Percentiles rank a stretch among this genome's conserved stretches.
Evolutionary conservation across 1,140 invertebrate species (phyloP).

Genomic region (Branchinecta lindahli): DNA sequence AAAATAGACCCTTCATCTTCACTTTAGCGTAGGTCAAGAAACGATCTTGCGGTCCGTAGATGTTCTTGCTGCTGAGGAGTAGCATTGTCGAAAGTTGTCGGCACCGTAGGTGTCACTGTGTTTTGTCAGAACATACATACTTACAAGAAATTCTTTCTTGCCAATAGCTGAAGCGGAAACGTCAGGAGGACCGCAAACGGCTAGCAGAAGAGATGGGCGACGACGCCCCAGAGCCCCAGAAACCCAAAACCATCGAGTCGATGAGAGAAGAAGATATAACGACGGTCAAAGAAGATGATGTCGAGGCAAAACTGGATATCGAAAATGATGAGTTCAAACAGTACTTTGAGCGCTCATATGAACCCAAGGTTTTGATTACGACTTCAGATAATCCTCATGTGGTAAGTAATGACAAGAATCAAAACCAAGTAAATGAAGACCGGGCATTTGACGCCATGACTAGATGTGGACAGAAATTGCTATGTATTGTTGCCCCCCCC

Average conservation of each 20-base stretch:
- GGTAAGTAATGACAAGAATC: conserved; percentile 30
- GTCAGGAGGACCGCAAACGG: conserved; percentile 14
- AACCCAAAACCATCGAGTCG: conserved; percentile 83
- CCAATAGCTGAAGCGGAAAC: conserved; percentile 16
- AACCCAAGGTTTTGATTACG: conserved; percentile 89
- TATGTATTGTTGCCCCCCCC: too few relatives aligned
- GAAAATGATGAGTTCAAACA: conserved; percentile 70
- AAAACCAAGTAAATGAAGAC: too few relatives aligned
- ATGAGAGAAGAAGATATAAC: conserved; percentile 83
- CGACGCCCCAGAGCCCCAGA: conserved; percentile 43
- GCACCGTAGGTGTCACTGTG: too few relatives aligned
- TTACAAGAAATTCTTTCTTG: too few relatives aligned
- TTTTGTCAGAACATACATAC: too few relatives aligned
- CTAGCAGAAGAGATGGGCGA: conserved; percentile 28
- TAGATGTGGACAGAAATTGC: too few relatives aligned
- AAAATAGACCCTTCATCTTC: too few relatives aligned
- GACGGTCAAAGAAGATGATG: conserved; percentile 55
- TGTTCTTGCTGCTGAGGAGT: too few relatives aligned
- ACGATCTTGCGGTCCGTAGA: too few relatives aligned
- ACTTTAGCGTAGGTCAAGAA: too few relatives aligned
- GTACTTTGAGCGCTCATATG: conserved; percentile 69
- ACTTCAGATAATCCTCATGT: conserved; percentile 76
- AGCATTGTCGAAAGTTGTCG: too few relatives aligned
- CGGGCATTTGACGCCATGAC: too few relatives aligned
- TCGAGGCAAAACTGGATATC: conserved; percentile 48